Conservation (phyloP, 1,140 invertebrate species). For the Macrosteles quadrilineatus region DNA sequence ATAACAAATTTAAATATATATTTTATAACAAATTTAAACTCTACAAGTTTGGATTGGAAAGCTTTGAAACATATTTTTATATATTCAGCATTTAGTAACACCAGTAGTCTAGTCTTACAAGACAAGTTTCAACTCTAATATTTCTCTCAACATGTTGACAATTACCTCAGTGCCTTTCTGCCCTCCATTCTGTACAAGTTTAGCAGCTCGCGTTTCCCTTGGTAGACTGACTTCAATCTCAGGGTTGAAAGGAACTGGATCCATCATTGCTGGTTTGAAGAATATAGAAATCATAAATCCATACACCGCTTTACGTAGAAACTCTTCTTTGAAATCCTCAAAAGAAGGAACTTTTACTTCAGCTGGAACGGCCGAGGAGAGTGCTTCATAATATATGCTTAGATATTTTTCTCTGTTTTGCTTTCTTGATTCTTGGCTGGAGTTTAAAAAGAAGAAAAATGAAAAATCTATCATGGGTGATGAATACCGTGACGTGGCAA, state of each 20-base stretch:
- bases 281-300: conserved; percentile 46
- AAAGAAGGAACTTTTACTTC: conserved; percentile 32
- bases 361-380: conserved; percentile 16
- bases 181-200: neutral
- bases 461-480: conserved; percentile 51
- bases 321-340: conserved; percentile 46
- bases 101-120: too few relatives aligned
- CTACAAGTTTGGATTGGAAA: too few relatives aligned
- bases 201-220: neutral
- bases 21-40: too few relatives aligned
- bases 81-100: too few relatives aligned
- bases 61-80: too few relatives aligned
- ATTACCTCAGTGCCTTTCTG: conserved; percentile 15
- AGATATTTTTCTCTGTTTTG: conserved; percentile 45
- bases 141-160: conserved; percentile 5
- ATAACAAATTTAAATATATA: too few relatives aligned
- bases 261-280: conserved; percentile 43
- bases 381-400: conserved; percentile 45
- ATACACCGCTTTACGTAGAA: conserved; percentile 43
- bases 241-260: conserved; percentile 12
- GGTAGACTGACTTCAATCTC: neutral
- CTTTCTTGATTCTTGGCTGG: conserved; percentile 37
- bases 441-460: conserved; percentile 50
- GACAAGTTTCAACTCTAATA: neutral
- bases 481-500: conserved; percentile 47